Percentiles rank a stretch among this genome's conserved stretches.
Conservation (phyloP, 2,888 invertebrate genomes). For the Machimus atricapillus region DNA sequence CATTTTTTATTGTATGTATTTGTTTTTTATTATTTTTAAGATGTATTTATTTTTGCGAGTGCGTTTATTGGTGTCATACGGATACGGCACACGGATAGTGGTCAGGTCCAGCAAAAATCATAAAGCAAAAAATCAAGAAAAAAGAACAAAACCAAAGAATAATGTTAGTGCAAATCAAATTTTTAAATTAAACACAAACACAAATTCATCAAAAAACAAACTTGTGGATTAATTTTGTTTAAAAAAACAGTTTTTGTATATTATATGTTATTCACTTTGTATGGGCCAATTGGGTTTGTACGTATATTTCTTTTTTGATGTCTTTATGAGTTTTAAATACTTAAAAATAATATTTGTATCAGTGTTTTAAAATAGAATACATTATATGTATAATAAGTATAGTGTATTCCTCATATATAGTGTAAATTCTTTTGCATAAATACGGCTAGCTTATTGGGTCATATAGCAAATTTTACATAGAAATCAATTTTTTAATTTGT, state of each 20-base stretch:
- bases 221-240: neutral
- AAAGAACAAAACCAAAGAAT: slow-evolving; percentile 25
- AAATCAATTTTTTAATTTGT: too few relatives aligned
- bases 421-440: neutral
- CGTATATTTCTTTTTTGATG: neutral
- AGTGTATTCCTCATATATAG: too few relatives aligned
- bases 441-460: too few relatives aligned
- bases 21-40: neutral
- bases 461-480: too few relatives aligned
- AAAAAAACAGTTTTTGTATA: neutral
- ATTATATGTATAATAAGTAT: neutral
- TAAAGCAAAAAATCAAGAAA: slow-evolving; percentile 24
- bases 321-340: neutral
- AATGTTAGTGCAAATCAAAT: slow-evolving; percentile 23
- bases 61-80: neutral
- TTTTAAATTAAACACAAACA: neutral
- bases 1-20: neutral
- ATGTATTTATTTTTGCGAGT: neutral
- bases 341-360: neutral
- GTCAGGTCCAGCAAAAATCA: slow-evolving; percentile 26
- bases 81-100: slow-evolving; percentile 21
- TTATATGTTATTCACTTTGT: neutral
- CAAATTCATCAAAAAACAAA: neutral
- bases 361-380: neutral
- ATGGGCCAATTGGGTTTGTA: neutral